Conservation (phyloP, 1,140 invertebrate genomes). For the Macrotrachela quadricornifera region DNA sequence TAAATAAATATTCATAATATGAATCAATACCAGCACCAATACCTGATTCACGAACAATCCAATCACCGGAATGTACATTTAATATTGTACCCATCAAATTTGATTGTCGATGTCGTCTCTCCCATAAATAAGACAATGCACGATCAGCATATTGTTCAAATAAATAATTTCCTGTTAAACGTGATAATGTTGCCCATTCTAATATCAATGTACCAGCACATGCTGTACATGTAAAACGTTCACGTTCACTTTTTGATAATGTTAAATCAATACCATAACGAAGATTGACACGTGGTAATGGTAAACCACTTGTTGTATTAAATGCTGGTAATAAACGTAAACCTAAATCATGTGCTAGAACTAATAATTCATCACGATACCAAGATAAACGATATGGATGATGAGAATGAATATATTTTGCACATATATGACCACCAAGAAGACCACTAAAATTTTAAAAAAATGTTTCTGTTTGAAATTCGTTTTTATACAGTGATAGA, state of each 20-base stretch:
- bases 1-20: conserved; percentile 92
- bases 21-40: conserved; percentile 97
- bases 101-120: conserved; percentile 61
- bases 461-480: no score
- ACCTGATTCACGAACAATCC: conserved; percentile 71
- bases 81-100: conserved; percentile 29
- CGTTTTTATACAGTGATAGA: no score
- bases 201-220: conserved; percentile 95
- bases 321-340: conserved; percentile 78
- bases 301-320: conserved; percentile 89
- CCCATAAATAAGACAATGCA: conserved; percentile 91
- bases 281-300: conserved; percentile 56
- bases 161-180: conserved; percentile 67
- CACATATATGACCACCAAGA: conserved; percentile 71
- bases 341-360: conserved; percentile 73
- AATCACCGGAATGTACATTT: conserved; percentile 75
- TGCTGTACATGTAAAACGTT: conserved; percentile 64
- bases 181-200: conserved; percentile 80
- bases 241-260: conserved; percentile 20
- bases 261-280: conserved; percentile 5
- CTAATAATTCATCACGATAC: conserved; percentile 71
- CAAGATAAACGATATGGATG: conserved; percentile 49
- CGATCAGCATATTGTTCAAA: conserved; percentile 61
- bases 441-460: conserved; percentile 39
- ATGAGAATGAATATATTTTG: conserved; percentile 52